Percentiles rank a stretch among this genome's conserved stretches.
These are phyloP conservation scores for Byasa hedistus DNA, from an alignment of 2,888 invertebrate genomes.

Conservation along the genomic window DNA sequence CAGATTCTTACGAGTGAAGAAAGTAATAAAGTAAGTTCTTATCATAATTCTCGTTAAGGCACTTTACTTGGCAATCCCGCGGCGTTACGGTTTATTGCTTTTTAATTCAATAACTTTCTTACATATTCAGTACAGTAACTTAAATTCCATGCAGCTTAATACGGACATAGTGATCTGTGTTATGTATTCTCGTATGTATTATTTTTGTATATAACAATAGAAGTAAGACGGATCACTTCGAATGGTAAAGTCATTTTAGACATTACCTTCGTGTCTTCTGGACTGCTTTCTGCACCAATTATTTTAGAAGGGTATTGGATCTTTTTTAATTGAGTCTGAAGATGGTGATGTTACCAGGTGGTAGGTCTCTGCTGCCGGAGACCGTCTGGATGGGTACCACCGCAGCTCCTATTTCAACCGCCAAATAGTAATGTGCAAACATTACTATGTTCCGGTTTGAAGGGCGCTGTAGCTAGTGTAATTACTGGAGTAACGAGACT, in stretches of 20 bases:
- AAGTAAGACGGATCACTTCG: not conserved
- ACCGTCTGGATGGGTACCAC: no score
- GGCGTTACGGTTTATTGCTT: slow-evolving; percentile 12
- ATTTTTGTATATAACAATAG: not conserved
- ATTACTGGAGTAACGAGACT: no score
- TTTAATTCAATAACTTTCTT: slow-evolving; percentile 24
- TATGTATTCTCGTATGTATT: slow-evolving; percentile 18
- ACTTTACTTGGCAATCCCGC: slow-evolving; percentile 1
- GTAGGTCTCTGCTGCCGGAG: no score
- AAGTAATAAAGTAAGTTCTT: slow-evolving; percentile 18
- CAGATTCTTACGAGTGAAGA: not conserved
- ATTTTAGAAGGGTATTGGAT: no score
- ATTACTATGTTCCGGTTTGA: no score
- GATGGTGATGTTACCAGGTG: no score
- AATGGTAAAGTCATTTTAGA: not conserved
- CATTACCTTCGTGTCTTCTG: no score
- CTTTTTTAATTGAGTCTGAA: no score
- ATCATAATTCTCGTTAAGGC: slow-evolving; percentile 12
- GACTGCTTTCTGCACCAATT: no score
- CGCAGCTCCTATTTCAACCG: no score
- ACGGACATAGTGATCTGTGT: not conserved
- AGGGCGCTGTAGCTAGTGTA: no score
- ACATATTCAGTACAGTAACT: slow-evolving; percentile 5
- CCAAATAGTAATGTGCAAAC: no score
- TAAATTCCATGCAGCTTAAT: slow-evolving; percentile 7